Percentiles rank a stretch among this genome's conserved stretches.
Conservation (phyloP, 2,888 invertebrate species). For the Leucoma salicis region DNA sequence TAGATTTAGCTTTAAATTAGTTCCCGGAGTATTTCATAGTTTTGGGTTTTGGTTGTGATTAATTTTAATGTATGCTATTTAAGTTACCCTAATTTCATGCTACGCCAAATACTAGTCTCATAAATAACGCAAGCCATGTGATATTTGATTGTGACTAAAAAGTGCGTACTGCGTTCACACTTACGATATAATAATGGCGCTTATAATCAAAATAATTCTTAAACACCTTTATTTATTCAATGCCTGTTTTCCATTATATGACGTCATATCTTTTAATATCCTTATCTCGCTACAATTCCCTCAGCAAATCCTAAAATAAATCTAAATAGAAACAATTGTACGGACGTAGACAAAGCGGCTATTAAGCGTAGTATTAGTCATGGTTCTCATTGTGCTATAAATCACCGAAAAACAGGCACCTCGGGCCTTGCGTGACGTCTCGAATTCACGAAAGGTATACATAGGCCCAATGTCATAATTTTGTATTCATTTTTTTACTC, state of each 20-base stretch:
- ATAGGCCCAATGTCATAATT: constrained; percentile 76
- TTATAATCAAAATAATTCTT: no score
- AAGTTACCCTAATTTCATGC: constrained; percentile 4
- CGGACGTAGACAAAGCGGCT: constrained; percentile 48
- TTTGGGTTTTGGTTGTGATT: constrained; percentile 53
- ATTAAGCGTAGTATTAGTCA: constrained; percentile 65
- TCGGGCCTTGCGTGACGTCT: constrained; percentile 47
- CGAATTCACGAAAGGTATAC: constrained; percentile 34
- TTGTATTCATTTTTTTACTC: constrained; percentile 61
- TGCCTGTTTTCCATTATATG: no score
- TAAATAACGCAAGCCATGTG: not conserved
- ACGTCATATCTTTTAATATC: not conserved
- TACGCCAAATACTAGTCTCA: not conserved
- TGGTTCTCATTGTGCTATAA: constrained; percentile 64
- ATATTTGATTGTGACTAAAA: no score
- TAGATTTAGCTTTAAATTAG: constrained; percentile 52
- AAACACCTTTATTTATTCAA: no score
- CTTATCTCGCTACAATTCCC: constrained; percentile 29
- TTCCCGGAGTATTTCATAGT: constrained; percentile 54
- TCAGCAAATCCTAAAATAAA: constrained; percentile 26
- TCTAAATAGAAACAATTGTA: constrained; percentile 40
- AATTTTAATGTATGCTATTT: constrained; percentile 42
- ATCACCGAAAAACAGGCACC: constrained; percentile 75
- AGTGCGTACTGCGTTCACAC: no score
- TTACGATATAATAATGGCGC: no score